These are phyloP conservation scores for Carcinoscorpius rotundicauda DNA, from an alignment of 1,140 invertebrate genomes.

Conservation along the genomic window DNA sequence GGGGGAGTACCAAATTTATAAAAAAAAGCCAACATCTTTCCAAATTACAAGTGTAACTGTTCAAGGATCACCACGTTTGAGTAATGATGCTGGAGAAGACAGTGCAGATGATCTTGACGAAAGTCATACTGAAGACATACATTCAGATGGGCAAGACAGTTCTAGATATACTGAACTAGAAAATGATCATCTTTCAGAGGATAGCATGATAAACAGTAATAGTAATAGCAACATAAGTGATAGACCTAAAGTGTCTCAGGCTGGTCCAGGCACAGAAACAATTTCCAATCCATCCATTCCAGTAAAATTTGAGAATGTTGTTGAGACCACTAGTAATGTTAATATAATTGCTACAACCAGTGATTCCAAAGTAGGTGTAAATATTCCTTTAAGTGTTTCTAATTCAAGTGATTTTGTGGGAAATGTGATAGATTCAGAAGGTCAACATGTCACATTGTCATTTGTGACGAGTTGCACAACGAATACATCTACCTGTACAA, in stretches of 20 bases:
- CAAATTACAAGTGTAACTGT: constrained; percentile 83
- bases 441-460: neutral
- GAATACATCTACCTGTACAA: neutral
- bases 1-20: neutral
- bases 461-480: neutral
- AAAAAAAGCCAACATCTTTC: constrained; percentile 75
- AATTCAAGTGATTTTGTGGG: constrained; percentile 1
- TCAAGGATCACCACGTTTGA: constrained; percentile 49
- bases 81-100: constrained; percentile 76
- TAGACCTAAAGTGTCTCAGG: no score
- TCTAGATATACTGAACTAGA: constrained; percentile 29
- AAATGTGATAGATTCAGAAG: neutral
- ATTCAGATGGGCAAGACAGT: constrained; percentile 40
- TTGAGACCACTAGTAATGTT: no score
- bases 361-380: neutral
- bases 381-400: constrained; percentile 4
- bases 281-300: constrained; percentile 13
- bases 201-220: constrained; percentile 11
- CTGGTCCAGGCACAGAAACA: constrained; percentile 6
- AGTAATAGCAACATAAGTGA: neutral
- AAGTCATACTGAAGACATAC: constrained; percentile 68
- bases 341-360: no score
- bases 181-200: constrained; percentile 22
- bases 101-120: constrained; percentile 86
- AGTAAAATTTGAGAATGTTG: neutral